phyloP scores from a whole-genome alignment of 1,140 invertebrate species.

The Cheumatopsyche charites region DNA sequence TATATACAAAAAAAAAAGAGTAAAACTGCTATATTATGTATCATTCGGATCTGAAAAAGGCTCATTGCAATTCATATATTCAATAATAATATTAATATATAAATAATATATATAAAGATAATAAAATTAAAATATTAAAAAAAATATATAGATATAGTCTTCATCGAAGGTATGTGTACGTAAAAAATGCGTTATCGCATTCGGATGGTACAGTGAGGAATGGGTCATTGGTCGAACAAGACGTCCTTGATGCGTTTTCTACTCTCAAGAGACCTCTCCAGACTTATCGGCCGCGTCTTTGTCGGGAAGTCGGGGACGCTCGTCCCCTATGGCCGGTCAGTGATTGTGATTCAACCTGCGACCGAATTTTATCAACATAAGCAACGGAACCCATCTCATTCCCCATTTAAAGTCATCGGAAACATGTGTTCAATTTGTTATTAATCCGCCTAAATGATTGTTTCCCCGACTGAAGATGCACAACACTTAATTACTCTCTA shows the following conservation, averaged over 20 bases:
- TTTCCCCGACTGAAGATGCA: constrained; percentile 27
- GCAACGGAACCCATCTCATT: constrained; percentile 32
- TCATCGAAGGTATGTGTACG: neutral
- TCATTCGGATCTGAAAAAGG: constrained; percentile 6
- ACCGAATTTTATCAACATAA: constrained; percentile 32
- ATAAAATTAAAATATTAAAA: constrained; percentile 12
- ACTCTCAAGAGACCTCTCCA: neutral
- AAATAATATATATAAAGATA: constrained; percentile 14
- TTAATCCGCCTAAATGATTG: neutral
- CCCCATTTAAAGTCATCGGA: constrained; percentile 35
- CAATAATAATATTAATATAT: neutral
- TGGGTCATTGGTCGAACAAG: constrained; percentile 28
- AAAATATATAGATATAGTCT: constrained; percentile 30
- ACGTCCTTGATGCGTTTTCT: constrained; percentile 16
- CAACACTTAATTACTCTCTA: constrained; percentile 28
- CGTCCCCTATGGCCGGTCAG: constrained; percentile 32
- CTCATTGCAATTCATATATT: constrained; percentile 12
- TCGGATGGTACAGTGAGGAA: constrained; percentile 27
- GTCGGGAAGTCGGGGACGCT: constrained; percentile 30
- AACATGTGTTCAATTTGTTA: neutral
- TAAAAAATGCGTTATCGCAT: constrained; percentile 11
- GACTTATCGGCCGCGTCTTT: constrained; percentile 18
- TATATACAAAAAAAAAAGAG: neutral
- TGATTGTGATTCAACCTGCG: constrained; percentile 42
- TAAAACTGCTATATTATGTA: neutral